Evolutionary conservation across 2,888 invertebrate species (phyloP), one percentile per base, ranked within the genome.

Genomic region (Leucania comma): DNA sequence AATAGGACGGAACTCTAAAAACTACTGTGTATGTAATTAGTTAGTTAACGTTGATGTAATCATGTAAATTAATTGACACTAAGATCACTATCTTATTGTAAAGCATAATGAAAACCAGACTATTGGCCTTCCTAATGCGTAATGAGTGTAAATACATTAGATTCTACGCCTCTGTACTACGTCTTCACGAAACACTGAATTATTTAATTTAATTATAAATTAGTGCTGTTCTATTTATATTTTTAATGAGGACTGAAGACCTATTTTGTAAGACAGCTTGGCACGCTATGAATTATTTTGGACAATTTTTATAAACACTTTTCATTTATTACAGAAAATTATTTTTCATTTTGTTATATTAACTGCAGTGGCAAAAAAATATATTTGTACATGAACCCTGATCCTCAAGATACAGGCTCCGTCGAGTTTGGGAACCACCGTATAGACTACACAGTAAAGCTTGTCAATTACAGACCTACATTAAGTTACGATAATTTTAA

Each of bases 11-110:
- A 12, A 3, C 32, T 56, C 56, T 56, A 79, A 88, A 83, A 84
- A 83, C 77, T 77, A 87, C 70, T 74, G 50, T 64, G 63, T 65
- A 74, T 54, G 22, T 83, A 86, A 87, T 87, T 86, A 87, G 66
- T 77, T 70, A 74, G 70, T 79, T 74, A 75, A 85, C 72, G 82
- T 84, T 86, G 85, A 85, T 84, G 86, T 86, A 82, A 87, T 82
- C 81, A 77, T 83, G 79, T 78, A 82, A 81, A 88, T 90, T 91
- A 90, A 90, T 90, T 87, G 87, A 88, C 86, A 88, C 78, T 86
- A 76, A 90, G 93, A 93, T 93, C 73, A 48, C 42, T 90, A 93
- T 93, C 93, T 90, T 72, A 79, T 78, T 85, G 85, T 87, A 81
- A 84, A 88, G 75, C 72, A 81, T 86, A 88, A 90, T 89, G 78